These are phyloP conservation scores for Scomber colias DNA, from an alignment of 2,113 vertebrate species.

Conservation along the genomic window DNA sequence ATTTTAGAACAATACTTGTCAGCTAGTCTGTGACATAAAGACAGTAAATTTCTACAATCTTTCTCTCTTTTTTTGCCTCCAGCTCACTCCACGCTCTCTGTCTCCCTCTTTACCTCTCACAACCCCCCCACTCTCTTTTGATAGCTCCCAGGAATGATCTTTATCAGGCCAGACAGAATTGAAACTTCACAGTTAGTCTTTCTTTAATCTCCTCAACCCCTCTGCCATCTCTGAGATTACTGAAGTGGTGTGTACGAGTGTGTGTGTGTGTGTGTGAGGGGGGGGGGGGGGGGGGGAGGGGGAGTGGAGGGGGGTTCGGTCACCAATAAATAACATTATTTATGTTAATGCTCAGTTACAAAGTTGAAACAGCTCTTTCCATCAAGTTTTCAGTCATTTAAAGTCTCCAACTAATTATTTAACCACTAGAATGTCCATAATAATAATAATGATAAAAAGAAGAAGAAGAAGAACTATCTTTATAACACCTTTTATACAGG, in stretches of 20 bases:
- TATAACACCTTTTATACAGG: too few species aligned
- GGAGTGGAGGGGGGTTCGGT: too few species aligned
- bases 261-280: background rate
- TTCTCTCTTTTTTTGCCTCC: background rate
- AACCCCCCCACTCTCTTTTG: background rate
- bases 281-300: too few species aligned
- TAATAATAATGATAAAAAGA: too few species aligned
- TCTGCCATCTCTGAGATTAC: slow-evolving; percentile 32
- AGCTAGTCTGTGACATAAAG: slow-evolving; percentile 22
- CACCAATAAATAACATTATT: background rate
- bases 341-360: too few species aligned
- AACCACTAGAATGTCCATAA: too few species aligned
- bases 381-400: too few species aligned
- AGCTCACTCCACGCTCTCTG: slow-evolving; percentile 3
- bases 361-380: too few species aligned
- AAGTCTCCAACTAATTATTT: too few species aligned
- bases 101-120: background rate
- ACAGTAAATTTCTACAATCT: slow-evolving; percentile 2
- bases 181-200: slow-evolving; percentile 55
- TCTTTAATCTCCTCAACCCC: slow-evolving; percentile 58
- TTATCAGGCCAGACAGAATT: slow-evolving; percentile 59
- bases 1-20: slow-evolving; percentile 36
- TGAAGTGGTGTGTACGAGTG: slow-evolving; percentile 29
- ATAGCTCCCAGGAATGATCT: slow-evolving; percentile 42
- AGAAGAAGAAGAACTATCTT: too few species aligned